Evolutionary conservation across 2,113 vertebrate species (phyloP), one percentile per base, ranked within the genome.

Genomic region (Synchiropus splendidus): DNA sequence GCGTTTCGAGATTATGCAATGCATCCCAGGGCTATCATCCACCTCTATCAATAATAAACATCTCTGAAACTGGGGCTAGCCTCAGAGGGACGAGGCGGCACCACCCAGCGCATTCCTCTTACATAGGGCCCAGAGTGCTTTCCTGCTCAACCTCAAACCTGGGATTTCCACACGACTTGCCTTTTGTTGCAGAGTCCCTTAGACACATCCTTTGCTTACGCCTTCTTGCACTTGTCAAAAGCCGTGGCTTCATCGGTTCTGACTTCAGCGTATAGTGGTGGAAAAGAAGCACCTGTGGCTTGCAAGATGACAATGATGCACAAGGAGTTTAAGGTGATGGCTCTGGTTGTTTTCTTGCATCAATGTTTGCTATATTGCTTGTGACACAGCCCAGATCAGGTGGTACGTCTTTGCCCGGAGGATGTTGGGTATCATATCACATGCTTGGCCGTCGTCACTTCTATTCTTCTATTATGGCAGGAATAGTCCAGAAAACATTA

Each of bases 41-140:
- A 78, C 66, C 77, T 74, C 72, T 76, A 78, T 82, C 79, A 82
- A 82, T 82, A 82, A 82, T 75, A 82, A 78, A 79, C 70, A 78
- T 77, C 70, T 64, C 67, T 42, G 1, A 74, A 79, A 64, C 66
- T 76, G 55, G 72, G 68, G 74, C 77, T 74, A 35, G 68, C 70
- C 77, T 78, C 79, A 2, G 63, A 72, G 74, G 76, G 74, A n/a
- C 43, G 45, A 61, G 60, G 33, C 48, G 46, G 61, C 67, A 53
- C 74, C 56, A 47, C 76, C 67, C 63, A 48, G 61, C 74, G 64
- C 63, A 46, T 65, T 75, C 64, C 58, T 69, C 64, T 79, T 75
- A 47, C 44, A 63, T 57, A 59, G 54, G 74, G 40, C 45, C 43
- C 51, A 31, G 39, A 44, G 8, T 58, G 31, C 53, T 45, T 27